phyloP scores from a whole-genome alignment of 2,888 invertebrate genomes.

The Nipponacmea schrenckii region DNA sequence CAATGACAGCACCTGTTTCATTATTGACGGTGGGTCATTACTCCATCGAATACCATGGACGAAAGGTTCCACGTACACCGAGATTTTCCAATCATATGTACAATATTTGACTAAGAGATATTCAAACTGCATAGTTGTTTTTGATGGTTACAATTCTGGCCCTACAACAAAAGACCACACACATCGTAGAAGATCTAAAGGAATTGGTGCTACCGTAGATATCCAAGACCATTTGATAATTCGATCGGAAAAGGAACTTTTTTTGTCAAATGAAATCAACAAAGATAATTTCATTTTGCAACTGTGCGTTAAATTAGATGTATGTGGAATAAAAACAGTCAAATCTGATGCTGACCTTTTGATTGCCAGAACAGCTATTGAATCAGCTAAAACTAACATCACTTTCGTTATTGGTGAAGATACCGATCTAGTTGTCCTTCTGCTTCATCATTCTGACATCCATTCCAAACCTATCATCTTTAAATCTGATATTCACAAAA shows the following conservation, averaged over 20 bases:
- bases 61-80: slow-evolving; percentile 20
- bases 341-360: no score
- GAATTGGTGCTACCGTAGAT: neutral
- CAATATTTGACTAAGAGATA: slow-evolving; percentile 11
- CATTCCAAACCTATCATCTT: no score
- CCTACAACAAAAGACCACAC: slow-evolving; percentile 29
- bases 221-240: neutral
- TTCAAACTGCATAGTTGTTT: slow-evolving; percentile 19
- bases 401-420: no score
- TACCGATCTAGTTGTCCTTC: no score
- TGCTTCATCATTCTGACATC: no score
- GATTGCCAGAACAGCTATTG: no score
- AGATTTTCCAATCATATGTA: slow-evolving; percentile 18
- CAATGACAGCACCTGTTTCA: slow-evolving; percentile 1
- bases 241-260: neutral
- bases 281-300: neutral
- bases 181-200: slow-evolving; percentile 1
- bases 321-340: no score
- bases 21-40: slow-evolving; percentile 32
- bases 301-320: no score
- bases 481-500: no score
- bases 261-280: neutral
- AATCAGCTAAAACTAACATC: no score
- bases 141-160: slow-evolving; percentile 28
- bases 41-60: slow-evolving; percentile 31